Evolutionary conservation across 2,888 invertebrate species (phyloP), one percentile per base, ranked within the genome.

Genomic region (Cremastobaeus sp.): DNA sequence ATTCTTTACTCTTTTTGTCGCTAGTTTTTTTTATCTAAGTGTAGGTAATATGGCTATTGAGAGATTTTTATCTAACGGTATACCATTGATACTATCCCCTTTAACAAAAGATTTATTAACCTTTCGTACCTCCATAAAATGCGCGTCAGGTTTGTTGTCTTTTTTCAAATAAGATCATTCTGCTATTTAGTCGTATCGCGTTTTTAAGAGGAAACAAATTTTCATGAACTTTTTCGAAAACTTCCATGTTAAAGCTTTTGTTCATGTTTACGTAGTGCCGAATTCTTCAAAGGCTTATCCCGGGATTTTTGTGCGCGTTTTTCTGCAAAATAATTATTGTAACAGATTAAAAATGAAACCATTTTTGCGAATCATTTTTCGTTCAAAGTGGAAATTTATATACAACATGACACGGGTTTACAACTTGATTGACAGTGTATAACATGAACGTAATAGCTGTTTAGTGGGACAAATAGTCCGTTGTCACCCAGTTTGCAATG

Each of bases 1-100:
- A 57, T 55, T 65, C 74, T 72, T 68, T 68, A 59, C 72, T 66
- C 45, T 39, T 69, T 73, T 66, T 52, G 59, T 66, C 48, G 39
- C 37, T 43, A 50, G 48, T 64, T 59, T 39, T 59, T 62, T 37
- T 55, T 54, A 37, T 18, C 25, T 21, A 54, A 60, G 54, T 60
- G 60, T 50, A 72, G 17, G 35, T 60, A 54, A 65, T 47, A 41
- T 25, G 39, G 39, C 41, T 47, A 65, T 20, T 18, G 11, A 6
- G 25, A 12, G 64, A 57, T 48, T 60, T 41, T 47, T 52, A 55
- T 62, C 62, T 35, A 55, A 62, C 41, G 14, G 17, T 18, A n/a
- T 1, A 25, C 69, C 45, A 68, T 60, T 59, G 59, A 59, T 68
- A 55, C 39, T 15, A 32, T 66, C 48, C 21, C 39, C 30, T 41